Evolutionary conservation across 2,797 vertebrate species (phyloP).

Genomic region (Chromis chromis): DNA sequence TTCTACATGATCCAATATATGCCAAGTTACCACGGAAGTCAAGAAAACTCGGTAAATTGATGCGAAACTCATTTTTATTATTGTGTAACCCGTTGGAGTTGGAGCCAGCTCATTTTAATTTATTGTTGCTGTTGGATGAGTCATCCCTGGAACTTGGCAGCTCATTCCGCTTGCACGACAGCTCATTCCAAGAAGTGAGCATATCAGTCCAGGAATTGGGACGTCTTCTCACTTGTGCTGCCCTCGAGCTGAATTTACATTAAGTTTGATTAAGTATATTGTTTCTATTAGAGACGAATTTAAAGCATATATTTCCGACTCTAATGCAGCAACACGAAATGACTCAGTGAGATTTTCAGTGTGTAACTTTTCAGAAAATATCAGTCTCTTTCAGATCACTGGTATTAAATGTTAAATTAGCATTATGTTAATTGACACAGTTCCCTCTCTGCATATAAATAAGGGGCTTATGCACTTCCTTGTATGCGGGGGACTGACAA

Average conservation of each 20-base stretch:
- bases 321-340: slow-evolving; percentile 5
- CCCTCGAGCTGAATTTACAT: background rate
- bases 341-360: slow-evolving; percentile 18
- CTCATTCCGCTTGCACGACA: background rate
- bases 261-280: slow-evolving; percentile 9
- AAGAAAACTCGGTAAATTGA: slow-evolving; percentile 3
- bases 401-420: slow-evolving; percentile 52
- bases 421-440: slow-evolving; percentile 30
- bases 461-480: slow-evolving; percentile 29
- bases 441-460: slow-evolving; percentile 49
- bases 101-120: slow-evolving; percentile 26
- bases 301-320: slow-evolving; percentile 12
- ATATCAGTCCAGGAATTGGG: slow-evolving; percentile 16
- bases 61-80: slow-evolving; percentile 1
- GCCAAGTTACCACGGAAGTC: background rate
- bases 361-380: slow-evolving; percentile 33
- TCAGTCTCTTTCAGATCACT: slow-evolving; percentile 29
- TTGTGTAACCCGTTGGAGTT: slow-evolving; percentile 8
- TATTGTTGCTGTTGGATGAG: slow-evolving; percentile 8
- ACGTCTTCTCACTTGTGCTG: slow-evolving; percentile 4
- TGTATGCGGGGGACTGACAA: slow-evolving; percentile 16
- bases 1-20: background rate
- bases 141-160: slow-evolving; percentile 11
- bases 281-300: slow-evolving; percentile 3
- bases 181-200: slow-evolving; percentile 11